Evolutionary conservation across 2,888 invertebrate species (phyloP).

Genomic region (Coelinius sp.): DNA sequence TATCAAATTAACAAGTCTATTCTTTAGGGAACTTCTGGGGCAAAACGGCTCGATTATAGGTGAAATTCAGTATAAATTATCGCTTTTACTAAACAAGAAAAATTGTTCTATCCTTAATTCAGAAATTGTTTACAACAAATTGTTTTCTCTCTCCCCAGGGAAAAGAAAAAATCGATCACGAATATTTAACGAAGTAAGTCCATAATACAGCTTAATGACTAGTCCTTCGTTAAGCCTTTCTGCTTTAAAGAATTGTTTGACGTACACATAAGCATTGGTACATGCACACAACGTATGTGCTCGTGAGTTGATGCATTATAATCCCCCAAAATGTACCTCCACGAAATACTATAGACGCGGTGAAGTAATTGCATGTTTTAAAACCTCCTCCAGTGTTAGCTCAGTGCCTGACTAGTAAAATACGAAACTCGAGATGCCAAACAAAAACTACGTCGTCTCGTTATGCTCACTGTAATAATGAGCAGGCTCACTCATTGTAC

Average conservation of each 20-base stretch:
- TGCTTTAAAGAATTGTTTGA: not conserved
- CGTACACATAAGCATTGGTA: not conserved
- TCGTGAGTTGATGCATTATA: not conserved
- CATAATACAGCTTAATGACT: constrained; percentile 7
- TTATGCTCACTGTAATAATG: constrained; percentile 35
- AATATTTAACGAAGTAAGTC: not conserved
- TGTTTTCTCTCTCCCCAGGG: too few species aligned
- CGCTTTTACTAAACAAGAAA: too few species aligned
- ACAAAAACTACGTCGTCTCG: constrained; percentile 38
- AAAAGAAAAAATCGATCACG: constrained; percentile 35
- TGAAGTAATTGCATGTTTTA: constrained; percentile 40
- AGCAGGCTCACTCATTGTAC: not conserved
- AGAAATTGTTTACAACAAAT: too few species aligned
- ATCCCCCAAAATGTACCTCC: not conserved
- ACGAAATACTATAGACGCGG: constrained; percentile 15
- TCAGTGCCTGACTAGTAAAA: not conserved
- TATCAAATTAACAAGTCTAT: too few species aligned
- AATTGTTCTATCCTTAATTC: constrained; percentile 29
- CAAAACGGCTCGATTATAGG: too few species aligned
- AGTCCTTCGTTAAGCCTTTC: not conserved
- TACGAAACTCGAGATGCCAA: constrained; percentile 33
- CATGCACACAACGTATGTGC: not conserved
- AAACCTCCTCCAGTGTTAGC: not conserved
- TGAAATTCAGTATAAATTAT: too few species aligned
- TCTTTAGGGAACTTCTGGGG: too few species aligned